These are phyloP conservation scores for Drosophila fungiperda DNA, from an alignment of 2,888 invertebrate genomes.

Conservation along the genomic window DNA sequence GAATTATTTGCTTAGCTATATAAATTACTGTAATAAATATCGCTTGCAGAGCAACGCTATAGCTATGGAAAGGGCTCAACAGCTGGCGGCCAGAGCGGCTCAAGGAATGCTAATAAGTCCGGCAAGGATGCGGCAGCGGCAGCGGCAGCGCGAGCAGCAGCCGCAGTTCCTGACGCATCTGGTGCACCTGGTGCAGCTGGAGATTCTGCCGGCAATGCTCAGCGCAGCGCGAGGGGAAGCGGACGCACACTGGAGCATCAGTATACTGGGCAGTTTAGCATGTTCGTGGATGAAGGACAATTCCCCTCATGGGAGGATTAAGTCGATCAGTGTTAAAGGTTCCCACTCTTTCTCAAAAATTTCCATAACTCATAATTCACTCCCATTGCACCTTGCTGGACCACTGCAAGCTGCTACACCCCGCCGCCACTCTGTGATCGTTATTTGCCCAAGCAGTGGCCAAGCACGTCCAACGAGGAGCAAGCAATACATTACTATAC, in stretches of 20 bases:
- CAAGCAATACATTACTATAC: background rate
- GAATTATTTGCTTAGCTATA: background rate
- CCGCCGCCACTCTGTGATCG: constrained; percentile 17
- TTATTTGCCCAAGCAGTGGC: constrained; percentile 22
- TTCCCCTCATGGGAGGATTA: constrained; percentile 90
- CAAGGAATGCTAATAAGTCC: constrained; percentile 74
- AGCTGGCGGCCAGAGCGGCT: constrained; percentile 79
- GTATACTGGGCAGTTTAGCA: constrained; percentile 83
- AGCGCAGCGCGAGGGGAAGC: constrained; percentile 61
- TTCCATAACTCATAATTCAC: background rate
- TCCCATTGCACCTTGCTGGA: background rate
- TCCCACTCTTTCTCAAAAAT: background rate
- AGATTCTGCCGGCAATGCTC: constrained; percentile 18
- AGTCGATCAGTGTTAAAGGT: constrained; percentile 59
- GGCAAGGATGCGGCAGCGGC: constrained; percentile 43
- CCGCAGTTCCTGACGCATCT: constrained; percentile 4
- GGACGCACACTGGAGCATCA: constrained; percentile 60
- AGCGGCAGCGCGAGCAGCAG: constrained; percentile 22
- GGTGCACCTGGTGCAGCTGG: background rate
- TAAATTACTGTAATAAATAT: background rate
- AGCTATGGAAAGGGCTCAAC: constrained; percentile 80
- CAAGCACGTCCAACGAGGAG: constrained; percentile 22
- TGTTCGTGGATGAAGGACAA: constrained; percentile 87
- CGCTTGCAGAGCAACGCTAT: constrained; percentile 69
- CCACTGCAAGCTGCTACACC: background rate